A percentile compares a stretch with the other conserved stretches of the same genome.
phyloP scores from a whole-genome alignment of 2,113 vertebrate genomes.

The Malurus cyaneus region DNA sequence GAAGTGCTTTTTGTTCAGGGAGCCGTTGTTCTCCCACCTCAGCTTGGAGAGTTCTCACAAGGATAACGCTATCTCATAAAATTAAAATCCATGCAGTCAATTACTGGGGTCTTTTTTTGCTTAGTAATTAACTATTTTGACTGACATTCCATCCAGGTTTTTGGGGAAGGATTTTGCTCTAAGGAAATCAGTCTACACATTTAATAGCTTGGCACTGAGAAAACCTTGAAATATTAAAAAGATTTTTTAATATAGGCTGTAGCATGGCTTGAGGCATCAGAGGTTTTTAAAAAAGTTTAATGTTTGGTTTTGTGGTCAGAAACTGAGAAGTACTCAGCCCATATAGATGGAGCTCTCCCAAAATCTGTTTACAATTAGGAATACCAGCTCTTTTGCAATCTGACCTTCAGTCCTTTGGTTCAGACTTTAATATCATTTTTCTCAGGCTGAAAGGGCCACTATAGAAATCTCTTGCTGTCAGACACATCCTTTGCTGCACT shows the following conservation, averaged over 20 bases:
- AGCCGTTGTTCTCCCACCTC: background rate
- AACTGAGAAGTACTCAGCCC: background rate
- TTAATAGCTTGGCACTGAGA: conserved; percentile 36
- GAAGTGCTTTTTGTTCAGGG: conserved; percentile 7
- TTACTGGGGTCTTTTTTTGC: conserved; percentile 18
- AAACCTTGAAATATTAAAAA: conserved; percentile 37
- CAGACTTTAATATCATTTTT: background rate
- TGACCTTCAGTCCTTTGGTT: background rate
- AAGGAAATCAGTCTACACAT: background rate
- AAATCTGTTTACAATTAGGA: conserved; percentile 17
- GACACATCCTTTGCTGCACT: background rate
- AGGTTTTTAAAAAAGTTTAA: background rate
- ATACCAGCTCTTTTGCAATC: background rate
- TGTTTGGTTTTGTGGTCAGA: conserved; percentile 22
- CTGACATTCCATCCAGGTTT: conserved; percentile 10
- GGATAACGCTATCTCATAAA: conserved; percentile 20
- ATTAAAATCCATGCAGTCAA: conserved; percentile 46
- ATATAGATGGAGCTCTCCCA: background rate
- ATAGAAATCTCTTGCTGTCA: background rate
- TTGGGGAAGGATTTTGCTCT: conserved; percentile 11
- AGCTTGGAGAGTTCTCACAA: conserved; percentile 17
- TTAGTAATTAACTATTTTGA: conserved; percentile 55
- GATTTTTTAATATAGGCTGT: background rate
- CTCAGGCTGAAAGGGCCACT: background rate
- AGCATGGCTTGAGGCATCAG: background rate